Evolutionary conservation across 2,113 vertebrate species (phyloP), one percentile per base, ranked within the genome.

Genomic region (Alaudala cheleensis): DNA sequence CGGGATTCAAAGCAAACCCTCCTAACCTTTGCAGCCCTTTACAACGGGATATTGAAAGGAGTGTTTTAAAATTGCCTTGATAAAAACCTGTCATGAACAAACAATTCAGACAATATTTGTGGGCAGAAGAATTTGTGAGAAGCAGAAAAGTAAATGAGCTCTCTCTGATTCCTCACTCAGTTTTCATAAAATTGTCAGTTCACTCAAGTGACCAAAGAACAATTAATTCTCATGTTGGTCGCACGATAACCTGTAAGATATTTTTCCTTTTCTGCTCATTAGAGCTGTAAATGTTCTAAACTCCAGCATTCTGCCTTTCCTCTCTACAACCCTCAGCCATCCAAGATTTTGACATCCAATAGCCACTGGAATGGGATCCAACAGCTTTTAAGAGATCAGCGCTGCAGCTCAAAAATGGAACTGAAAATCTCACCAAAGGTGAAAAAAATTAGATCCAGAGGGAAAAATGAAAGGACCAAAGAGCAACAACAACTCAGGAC

Each of bases 71-170:
- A 95, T 95, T 67, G 86, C 66, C 76, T 97, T 92, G 96, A 80
- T 83, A 80, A 96, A 96, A 86, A 91, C 71, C 67, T 97, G 83
- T 65, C 58, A n/a, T 57, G 95, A 95, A 74, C 88, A 96, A 97
- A 97, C 83, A 97, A 60, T 53, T 91, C 76, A 53, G 49, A 39
- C 66, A 81, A 84, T 67, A 86, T 82, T 93, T 97, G 54, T 92
- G 93, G 85, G 72, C 86, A 91, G 79, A 86, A 72, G 92, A 86
- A 82, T 94, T 93, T 86, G 87, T 92, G 53, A 88, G 84, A 88
- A 76, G 69, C 19, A 58, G 21, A 51, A 64, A 97, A 88, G 56
- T 78, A 92, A 97, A 91, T 79, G 33, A 74, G 40, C 56, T 93
- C 14, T 81, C 57, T 69, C 11, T 34, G 24, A 83, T 81, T 94